Base-by-base conservation (phyloP, 2,113 vertebrate species). In the Sylvietta virens region DNA sequence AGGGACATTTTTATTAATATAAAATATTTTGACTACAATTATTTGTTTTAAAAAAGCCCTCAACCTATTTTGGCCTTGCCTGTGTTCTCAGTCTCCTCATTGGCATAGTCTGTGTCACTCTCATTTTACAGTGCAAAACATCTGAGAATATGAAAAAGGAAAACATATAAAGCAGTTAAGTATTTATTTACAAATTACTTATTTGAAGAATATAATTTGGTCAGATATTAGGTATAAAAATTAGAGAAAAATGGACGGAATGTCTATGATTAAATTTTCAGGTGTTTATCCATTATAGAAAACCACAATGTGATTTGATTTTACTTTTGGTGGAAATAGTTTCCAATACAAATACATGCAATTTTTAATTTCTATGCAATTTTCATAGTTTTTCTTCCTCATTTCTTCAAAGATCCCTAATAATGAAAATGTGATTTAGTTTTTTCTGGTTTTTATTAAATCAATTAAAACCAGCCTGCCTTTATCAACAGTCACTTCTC, bases 401-500 rank as follows among this genome's bases (percentile, higher is more conserved):
- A 13, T 96, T 94, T 93, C 72, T 95, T 96, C 69, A 93, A 74
- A 86, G 76, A 74, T 60, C n/a, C 42, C 50, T 84, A 77, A 86
- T 90, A 83, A 93, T 42, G 56, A 94, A 88, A 93, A 81, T 88
- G 48, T 48, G 15, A 93, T 90, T 96, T 78, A 37, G 48, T 70
- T 83, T 93, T 79, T 37, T 88, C 85, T 96, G 88, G 1, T 48
- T 93, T 94, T 71, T 93, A 96, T 95, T 97, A 92, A 74, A 95
- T 66, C 90, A 94, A 94, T 97, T 90, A 72, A 89, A 97, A 77
- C 45, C 84, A 92, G 74, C 42, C 58, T 92, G 78, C 47, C 61
- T 45, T 94, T 90, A 60, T 88, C 77, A 93, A 48, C 51, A 83
- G 45, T 37, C 57, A 76, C 94, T 95, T 83, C 82, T 87, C 83